phyloP scores from a whole-genome alignment of 2,888 invertebrate species.

The Pachliopta kotzebuea region DNA sequence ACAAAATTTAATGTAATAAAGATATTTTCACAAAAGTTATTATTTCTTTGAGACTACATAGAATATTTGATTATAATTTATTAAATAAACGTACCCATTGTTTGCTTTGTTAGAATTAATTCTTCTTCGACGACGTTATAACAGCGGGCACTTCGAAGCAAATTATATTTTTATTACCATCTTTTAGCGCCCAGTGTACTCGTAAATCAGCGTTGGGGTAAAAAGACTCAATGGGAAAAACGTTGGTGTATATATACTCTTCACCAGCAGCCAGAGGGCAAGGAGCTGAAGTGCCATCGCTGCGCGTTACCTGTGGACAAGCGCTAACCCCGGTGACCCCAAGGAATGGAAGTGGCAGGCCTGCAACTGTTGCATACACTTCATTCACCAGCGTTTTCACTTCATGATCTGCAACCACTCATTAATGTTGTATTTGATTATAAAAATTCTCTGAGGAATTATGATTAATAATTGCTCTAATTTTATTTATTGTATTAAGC shows the following conservation, averaged over 20 bases:
- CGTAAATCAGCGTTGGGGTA: conserved; percentile 71
- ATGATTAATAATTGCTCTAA: no score
- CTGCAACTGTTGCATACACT: conserved; percentile 74
- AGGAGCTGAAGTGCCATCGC: conserved; percentile 73
- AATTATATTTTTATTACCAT: conserved; percentile 65
- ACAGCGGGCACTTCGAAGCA: conserved; percentile 85
- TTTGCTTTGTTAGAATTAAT: conserved; percentile 11
- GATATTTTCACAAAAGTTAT: background rate
- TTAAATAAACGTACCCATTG: conserved; percentile 1
- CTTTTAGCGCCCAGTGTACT: conserved; percentile 82
- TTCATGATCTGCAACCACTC: conserved; percentile 64
- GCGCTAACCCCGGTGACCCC: conserved; percentile 85
- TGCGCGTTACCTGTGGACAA: conserved; percentile 71
- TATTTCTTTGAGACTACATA: background rate
- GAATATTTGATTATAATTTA: conserved; percentile 3
- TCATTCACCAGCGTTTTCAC: conserved; percentile 73
- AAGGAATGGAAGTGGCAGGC: conserved; percentile 84
- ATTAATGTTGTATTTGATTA: background rate
- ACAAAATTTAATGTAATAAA: conserved; percentile 11
- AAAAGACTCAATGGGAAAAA: conserved; percentile 67
- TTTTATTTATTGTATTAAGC: background rate
- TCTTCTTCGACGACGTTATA: conserved; percentile 52
- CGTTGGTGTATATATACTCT: conserved; percentile 84
- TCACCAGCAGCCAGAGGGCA: conserved; percentile 84
- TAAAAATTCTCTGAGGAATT: background rate